Evolutionary conservation across 2,797 vertebrate species (phyloP), one percentile per base, ranked within the genome.

Genomic region (Apogon talboti): DNA sequence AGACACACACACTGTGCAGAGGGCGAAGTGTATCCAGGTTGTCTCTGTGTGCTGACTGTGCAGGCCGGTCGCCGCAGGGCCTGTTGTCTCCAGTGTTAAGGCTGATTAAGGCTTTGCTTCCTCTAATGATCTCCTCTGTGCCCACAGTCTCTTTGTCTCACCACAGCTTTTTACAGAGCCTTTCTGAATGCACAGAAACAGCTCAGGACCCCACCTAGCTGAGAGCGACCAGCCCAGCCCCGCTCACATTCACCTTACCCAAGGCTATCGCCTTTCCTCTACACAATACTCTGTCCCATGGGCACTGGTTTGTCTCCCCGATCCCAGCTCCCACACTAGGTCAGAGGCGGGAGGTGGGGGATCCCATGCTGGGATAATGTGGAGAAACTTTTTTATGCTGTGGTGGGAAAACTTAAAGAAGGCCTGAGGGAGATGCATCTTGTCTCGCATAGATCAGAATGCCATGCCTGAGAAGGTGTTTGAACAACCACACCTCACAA

Each of bases 211-310:
- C 84, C 89, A 88, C 91, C 87, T 84, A 79, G 46, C 58, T 76
- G 14, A 78, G 66, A 85, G 63, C n/a, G 24, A n/a, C 69, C 58
- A 19, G 67, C 81, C 84, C 81, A 78, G 51, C 51, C 75, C 72
- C 5, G 66, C 84, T 89, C 88, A 82, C 71, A 42, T 89, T 92
- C 78, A 76, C 82, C 75, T 87, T 89, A 91, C 90, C 87, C 89
- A 90, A 91, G 88, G 88, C 87, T 92, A 92, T 92, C 89, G 6
- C 59, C 72, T 93, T 93, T 89, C 91, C 71, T 78, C 68, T 45
- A 51, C 67, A 92, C 82, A 92, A 92, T 87, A 43, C 71, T 45
- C 14, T 5, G 46, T 82, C 81, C 76, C 66, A 0, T 79, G 87
- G 85, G 83, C 79, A 50, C 74, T 76, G 7, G 21, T 46, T 75